Evolutionary conservation across 1,140 invertebrate species (phyloP).

Genomic region (Philotrypesis tridentata): DNA sequence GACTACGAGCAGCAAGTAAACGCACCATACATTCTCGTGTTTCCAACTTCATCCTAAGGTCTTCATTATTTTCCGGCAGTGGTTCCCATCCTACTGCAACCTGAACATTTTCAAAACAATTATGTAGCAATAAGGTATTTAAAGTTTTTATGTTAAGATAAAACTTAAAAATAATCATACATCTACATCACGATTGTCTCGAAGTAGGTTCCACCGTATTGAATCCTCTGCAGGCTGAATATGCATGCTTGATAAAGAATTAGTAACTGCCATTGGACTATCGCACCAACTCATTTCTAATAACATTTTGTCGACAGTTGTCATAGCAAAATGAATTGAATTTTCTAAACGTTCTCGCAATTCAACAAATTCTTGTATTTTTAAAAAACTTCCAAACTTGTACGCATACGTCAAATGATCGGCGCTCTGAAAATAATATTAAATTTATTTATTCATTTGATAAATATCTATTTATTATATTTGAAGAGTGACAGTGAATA

Average conservation of each 20-base stretch:
- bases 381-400: constrained; percentile 94
- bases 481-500: neutral
- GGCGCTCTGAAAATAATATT: constrained; percentile 79
- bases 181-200: constrained; percentile 78
- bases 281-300: constrained; percentile 81
- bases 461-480: no score
- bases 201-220: constrained; percentile 72
- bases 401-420: constrained; percentile 94
- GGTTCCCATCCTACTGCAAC: constrained; percentile 70
- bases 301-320: constrained; percentile 86
- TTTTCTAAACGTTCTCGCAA: constrained; percentile 87
- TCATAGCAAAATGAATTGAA: constrained; percentile 86
- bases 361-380: constrained; percentile 92
- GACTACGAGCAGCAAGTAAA: constrained; percentile 64
- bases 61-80: constrained; percentile 53
- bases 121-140: neutral
- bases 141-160: neutral
- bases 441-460: constrained; percentile 37
- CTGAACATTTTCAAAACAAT: constrained; percentile 49
- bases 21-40: constrained; percentile 66
- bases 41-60: constrained; percentile 65
- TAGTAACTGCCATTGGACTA: constrained; percentile 60
- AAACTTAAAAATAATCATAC: constrained; percentile 49
- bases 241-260: constrained; percentile 71
- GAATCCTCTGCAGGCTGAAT: constrained; percentile 76